Conservation (phyloP, 2,888 invertebrate species). For the Pasiphila rectangulata region DNA sequence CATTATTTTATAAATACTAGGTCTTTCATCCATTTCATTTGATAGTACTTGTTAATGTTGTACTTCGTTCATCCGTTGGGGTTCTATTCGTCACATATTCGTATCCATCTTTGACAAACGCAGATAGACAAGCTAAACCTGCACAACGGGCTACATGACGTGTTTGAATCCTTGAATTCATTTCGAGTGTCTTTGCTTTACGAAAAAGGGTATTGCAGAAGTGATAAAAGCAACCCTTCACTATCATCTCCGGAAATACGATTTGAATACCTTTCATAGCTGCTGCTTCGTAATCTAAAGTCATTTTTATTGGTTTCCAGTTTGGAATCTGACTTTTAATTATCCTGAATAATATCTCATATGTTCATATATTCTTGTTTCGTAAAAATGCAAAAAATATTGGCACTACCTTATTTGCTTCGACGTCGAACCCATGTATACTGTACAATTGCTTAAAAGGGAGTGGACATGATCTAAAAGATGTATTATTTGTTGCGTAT, state of each 20-base stretch:
- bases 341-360: constrained; percentile 1
- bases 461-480: constrained; percentile 19
- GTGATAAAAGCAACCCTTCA: no score
- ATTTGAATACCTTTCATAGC: background rate
- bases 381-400: background rate
- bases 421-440: constrained; percentile 12
- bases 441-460: constrained; percentile 20
- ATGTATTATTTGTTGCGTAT: constrained; percentile 9
- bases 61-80: constrained; percentile 7
- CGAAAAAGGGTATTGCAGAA: no score
- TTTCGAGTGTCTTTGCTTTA: background rate
- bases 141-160: constrained; percentile 15
- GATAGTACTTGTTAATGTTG: constrained; percentile 12
- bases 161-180: constrained; percentile 3
- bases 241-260: no score
- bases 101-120: constrained; percentile 10
- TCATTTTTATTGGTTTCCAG: constrained; percentile 1
- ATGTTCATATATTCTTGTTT: constrained; percentile 1
- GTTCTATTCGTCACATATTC: constrained; percentile 6
- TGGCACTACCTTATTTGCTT: background rate
- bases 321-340: background rate
- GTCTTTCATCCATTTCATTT: constrained; percentile 9
- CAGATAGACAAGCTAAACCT: constrained; percentile 12
- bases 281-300: background rate
- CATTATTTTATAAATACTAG: constrained; percentile 7